Conservation (phyloP, 2,888 invertebrate species). For the Orthosia incerta region DNA sequence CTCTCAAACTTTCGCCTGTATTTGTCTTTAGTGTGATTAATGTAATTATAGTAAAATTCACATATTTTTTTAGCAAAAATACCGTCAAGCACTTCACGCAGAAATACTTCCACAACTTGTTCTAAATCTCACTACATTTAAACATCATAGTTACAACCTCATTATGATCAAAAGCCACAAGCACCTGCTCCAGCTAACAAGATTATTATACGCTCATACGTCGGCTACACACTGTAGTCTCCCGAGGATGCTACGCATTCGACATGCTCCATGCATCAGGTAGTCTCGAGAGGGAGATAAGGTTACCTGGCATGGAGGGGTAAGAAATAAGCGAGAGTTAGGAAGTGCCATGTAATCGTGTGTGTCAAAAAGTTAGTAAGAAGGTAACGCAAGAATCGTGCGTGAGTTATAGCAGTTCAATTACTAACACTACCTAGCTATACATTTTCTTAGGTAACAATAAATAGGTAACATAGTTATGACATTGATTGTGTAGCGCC, state of each 20-base stretch:
- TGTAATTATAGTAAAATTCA: too few relatives aligned
- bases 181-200: slow-evolving; percentile 28
- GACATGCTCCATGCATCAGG: slow-evolving; percentile 57
- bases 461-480: too few relatives aligned
- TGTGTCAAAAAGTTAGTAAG: background rate
- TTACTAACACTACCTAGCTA: too few relatives aligned
- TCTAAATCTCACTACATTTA: background rate
- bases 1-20: too few relatives aligned
- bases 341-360: background rate
- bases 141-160: slow-evolving; percentile 2
- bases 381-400: background rate
- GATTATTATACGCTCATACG: slow-evolving; percentile 49
- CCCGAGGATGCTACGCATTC: slow-evolving; percentile 45
- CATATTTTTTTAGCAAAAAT: too few relatives aligned
- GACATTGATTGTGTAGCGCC: too few relatives aligned
- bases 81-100: too few relatives aligned
- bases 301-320: slow-evolving; percentile 13
- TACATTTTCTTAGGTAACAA: too few relatives aligned
- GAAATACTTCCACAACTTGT: background rate
- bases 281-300: slow-evolving; percentile 49
- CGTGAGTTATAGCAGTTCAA: background rate
- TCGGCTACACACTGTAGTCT: slow-evolving; percentile 31
- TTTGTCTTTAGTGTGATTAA: too few relatives aligned
- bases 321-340: slow-evolving; percentile 8
- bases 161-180: slow-evolving; percentile 15